These are phyloP conservation scores for Metopolophium dirhodum DNA, from an alignment of 1,140 invertebrate genomes.

Conservation along the genomic window DNA sequence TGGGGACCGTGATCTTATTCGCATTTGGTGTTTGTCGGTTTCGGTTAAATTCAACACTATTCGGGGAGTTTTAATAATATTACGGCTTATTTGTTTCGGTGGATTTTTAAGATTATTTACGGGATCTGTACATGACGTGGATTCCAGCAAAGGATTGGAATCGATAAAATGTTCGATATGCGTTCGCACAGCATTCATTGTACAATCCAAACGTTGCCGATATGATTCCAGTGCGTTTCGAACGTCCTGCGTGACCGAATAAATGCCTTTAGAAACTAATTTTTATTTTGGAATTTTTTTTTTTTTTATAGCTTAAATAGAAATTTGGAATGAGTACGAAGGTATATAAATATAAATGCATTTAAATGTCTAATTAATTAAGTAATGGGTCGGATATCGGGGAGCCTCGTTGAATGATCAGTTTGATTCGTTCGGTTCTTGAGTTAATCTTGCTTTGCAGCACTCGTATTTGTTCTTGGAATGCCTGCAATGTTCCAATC, in stretches of 20 bases:
- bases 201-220: conserved; percentile 43
- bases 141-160: conserved; percentile 45
- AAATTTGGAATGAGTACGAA: conserved; percentile 49
- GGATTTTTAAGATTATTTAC: conserved; percentile 36
- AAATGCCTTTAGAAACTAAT: conserved; percentile 48
- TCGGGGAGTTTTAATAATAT: conserved; percentile 15
- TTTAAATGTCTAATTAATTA: conserved; percentile 45
- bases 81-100: neutral
- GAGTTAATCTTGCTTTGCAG: conserved; percentile 87
- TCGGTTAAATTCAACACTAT: conserved; percentile 11
- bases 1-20: conserved; percentile 65
- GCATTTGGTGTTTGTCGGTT: neutral
- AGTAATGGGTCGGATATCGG: conserved; percentile 49
- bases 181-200: conserved; percentile 46
- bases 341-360: conserved; percentile 30
- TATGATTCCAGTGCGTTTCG: conserved; percentile 56
- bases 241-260: conserved; percentile 56
- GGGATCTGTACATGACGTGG: conserved; percentile 48
- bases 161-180: conserved; percentile 51
- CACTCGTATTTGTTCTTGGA: conserved; percentile 81
- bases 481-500: conserved; percentile 69
- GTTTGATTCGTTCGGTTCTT: conserved; percentile 84
- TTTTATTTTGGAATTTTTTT: conserved; percentile 23
- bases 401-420: conserved; percentile 79
- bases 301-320: conserved; percentile 41